Percentiles rank a stretch among this genome's conserved stretches.
phyloP scores from a whole-genome alignment of 2,888 invertebrate species.

The Antheraea assamensis region DNA sequence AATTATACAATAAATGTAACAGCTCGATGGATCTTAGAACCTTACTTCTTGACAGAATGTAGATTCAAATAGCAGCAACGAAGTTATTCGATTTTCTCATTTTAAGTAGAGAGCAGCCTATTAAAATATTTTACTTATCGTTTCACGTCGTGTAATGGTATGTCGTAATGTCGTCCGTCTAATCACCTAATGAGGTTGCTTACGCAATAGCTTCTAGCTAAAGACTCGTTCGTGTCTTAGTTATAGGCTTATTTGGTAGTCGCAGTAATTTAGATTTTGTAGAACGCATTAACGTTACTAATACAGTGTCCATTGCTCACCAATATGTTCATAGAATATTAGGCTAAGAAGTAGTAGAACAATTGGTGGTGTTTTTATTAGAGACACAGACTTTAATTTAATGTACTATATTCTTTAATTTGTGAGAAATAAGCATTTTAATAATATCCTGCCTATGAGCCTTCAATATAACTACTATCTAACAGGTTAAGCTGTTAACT shows the following conservation, averaged over 20 bases:
- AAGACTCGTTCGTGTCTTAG: background rate
- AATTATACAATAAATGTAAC: background rate
- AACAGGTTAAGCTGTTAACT: too few species aligned
- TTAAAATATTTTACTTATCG: conserved; percentile 17
- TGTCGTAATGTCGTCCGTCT: conserved; percentile 25
- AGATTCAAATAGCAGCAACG: background rate
- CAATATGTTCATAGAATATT: background rate
- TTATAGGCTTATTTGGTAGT: conserved; percentile 7
- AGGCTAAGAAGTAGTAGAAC: background rate
- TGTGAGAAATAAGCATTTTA: too few species aligned
- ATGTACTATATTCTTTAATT: too few species aligned
- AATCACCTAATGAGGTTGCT: conserved; percentile 31
- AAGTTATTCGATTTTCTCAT: background rate
- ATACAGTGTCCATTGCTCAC: background rate
- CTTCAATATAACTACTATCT: too few species aligned
- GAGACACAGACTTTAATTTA: background rate
- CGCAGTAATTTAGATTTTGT: background rate
- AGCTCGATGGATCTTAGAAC: background rate
- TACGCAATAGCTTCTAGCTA: conserved; percentile 30
- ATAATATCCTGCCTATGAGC: too few species aligned
- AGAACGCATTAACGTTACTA: conserved; percentile 5
- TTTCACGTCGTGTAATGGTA: conserved; percentile 24
- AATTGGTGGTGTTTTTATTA: background rate
- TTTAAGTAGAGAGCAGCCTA: background rate
- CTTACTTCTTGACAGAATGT: background rate